A percentile compares a stretch with the other conserved stretches of the same genome.
Conservation (phyloP, 2,113 vertebrate species). For the Cyanoramphus novaezelandiae region DNA sequence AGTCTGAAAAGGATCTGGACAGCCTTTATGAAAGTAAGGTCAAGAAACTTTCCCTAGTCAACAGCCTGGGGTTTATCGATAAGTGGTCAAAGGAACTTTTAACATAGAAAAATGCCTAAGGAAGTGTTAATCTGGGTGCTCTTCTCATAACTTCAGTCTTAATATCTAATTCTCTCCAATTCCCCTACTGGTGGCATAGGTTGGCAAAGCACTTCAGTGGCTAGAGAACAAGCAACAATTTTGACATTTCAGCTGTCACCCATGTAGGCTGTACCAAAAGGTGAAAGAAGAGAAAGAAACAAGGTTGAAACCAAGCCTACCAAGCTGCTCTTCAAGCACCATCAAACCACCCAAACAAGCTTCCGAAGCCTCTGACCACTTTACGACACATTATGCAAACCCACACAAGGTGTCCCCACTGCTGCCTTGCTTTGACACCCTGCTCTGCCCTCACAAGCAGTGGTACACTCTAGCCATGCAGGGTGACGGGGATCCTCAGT, state of each 20-base stretch:
- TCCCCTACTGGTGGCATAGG: neutral
- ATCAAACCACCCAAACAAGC: neutral
- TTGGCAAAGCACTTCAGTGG: neutral
- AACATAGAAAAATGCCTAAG: neutral
- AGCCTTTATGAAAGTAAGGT: neutral
- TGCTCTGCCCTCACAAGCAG: neutral
- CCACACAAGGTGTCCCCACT: neutral
- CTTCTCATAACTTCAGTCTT: neutral
- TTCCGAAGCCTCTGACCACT: too few relatives aligned
- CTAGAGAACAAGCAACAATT: neutral
- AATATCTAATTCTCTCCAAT: fast-evolving
- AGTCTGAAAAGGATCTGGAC: neutral
- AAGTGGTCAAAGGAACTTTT: neutral
- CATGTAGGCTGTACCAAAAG: neutral
- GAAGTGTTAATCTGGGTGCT: neutral
- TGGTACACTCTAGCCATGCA: too few relatives aligned
- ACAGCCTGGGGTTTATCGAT: neutral
- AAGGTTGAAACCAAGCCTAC: neutral
- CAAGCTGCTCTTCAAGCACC: neutral
- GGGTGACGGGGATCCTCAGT: neutral
- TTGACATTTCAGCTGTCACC: too few relatives aligned
- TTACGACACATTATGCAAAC: neutral
- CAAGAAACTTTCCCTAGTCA: neutral
- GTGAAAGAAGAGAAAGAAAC: neutral
- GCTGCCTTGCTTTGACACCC: neutral